These are phyloP conservation scores for Leptinotarsa tumamoca DNA, from an alignment of 2,888 invertebrate genomes.

Conservation along the genomic window DNA sequence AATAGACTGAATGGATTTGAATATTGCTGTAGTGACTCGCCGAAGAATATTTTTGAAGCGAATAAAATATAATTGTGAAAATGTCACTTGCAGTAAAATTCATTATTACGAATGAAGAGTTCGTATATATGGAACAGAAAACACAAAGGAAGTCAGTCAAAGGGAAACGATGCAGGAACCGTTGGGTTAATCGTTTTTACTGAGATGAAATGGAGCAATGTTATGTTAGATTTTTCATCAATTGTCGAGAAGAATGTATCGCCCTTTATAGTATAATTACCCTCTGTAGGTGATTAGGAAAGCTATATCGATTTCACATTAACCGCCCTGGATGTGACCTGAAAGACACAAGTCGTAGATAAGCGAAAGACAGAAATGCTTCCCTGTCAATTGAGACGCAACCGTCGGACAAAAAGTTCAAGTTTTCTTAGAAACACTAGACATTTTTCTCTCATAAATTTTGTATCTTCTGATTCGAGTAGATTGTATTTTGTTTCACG, in stretches of 20 bases:
- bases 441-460: not conserved
- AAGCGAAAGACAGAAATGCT: not conserved
- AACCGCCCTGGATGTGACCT: not conserved
- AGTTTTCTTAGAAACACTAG: not conserved
- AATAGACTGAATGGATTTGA: no score
- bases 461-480: not conserved
- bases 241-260: not conserved
- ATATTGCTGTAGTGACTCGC: no score
- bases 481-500: not conserved
- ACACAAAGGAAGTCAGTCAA: not conserved
- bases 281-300: not conserved
- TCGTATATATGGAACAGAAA: no score
- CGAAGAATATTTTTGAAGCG: no score
- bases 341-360: not conserved
- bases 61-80: no score
- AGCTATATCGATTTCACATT: slow-evolving; percentile 6
- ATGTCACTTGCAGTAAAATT: no score
- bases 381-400: not conserved
- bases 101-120: no score
- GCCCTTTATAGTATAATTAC: not conserved
- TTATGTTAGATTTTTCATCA: not conserved
- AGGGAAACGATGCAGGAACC: not conserved
- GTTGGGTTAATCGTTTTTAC: not conserved
- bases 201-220: not conserved
- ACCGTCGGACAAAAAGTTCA: not conserved